Evolutionary conservation across 2,797 vertebrate species (phyloP), one percentile per base, ranked within the genome.

Genomic region (Mareca penelope): DNA sequence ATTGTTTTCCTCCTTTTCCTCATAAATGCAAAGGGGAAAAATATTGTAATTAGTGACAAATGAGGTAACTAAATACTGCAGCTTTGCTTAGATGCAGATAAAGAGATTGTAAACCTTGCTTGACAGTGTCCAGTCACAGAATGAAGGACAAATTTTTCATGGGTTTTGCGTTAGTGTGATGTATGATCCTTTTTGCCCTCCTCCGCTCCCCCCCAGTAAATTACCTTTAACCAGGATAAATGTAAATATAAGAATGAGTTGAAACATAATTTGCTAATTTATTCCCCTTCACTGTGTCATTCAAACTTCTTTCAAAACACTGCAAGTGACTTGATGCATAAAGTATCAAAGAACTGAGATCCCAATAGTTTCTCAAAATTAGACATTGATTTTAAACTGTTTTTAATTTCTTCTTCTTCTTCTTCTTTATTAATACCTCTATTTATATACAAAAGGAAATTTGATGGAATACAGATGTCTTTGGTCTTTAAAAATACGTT

Each of bases 171-270:
- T 95, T 95, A 95, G 67, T 70, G 31, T 93, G 90, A 96, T 97
- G 16, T 91, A 93, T 95, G 68, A 21, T 80, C 97, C 81, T 94
- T 56, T 94, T 86, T 94, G 15, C 23, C 11, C 16, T 19, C 18
- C 18, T 9, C 26, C 17, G 9, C 44, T 10, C 56, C 61, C 69
- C 52, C 39, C 46, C 64, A 91, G 53, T 92, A 96, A 97, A 96
- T 96, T 95, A 95, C 80, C 55, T 95, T 92, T 88, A 95, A 95
- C 92, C 71, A 89, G 94, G 92, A 97, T 95, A 96, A 97, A 98
- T 97, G 82, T 97, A 98, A 98, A 97, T 97, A 97, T 93, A 96
- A 95, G 77, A 96, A 89, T 71, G 96, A 97, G 77, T 61, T 91
- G 39, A 88, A 97, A 93, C 86, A 76, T 94, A 96, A 85, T 69